These are phyloP conservation scores for Tiliqua scincoides DNA, from an alignment of 2,113 vertebrate species.

Conservation along the genomic window DNA sequence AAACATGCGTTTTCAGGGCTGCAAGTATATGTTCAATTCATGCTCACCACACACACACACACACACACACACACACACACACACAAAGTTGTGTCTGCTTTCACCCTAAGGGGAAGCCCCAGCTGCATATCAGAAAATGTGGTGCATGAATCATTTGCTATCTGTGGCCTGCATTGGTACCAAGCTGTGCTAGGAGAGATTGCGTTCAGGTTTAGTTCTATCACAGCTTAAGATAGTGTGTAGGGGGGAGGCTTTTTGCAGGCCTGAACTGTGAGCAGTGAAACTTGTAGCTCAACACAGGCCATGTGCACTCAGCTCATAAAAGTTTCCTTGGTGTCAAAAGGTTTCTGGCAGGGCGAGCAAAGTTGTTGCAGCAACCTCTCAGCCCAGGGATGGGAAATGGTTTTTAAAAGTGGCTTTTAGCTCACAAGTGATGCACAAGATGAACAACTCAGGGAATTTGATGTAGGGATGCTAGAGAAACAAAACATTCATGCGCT, in stretches of 20 bases:
- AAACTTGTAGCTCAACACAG: conserved; percentile 72
- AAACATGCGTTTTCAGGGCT: neutral
- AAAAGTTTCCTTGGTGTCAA: conserved; percentile 79
- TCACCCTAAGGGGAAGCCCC: neutral
- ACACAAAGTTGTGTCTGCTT: neutral
- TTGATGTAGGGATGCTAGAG: conserved; percentile 18
- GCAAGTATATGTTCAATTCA: neutral
- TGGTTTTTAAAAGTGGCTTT: conserved; percentile 60
- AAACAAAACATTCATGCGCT: neutral
- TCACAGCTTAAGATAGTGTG: conserved; percentile 68
- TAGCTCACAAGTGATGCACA: conserved; percentile 57
- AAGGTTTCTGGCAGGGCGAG: conserved; percentile 76
- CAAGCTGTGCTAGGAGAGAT: conserved; percentile 57
- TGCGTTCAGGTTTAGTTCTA: conserved; percentile 70
- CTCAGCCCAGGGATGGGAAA: conserved; percentile 49
- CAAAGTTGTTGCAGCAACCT: conserved; percentile 52
- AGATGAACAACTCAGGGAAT: conserved; percentile 19
- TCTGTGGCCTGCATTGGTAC: conserved; percentile 32
- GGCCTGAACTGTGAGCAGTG: conserved; percentile 75
- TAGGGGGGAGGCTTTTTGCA: conserved; percentile 77
- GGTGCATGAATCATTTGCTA: neutral
- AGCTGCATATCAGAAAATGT: neutral
- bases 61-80: too few relatives aligned
- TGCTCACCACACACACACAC: too few relatives aligned
- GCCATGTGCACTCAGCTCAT: conserved; percentile 77